phyloP scores from a whole-genome alignment of 2,113 vertebrate species.

The Saguinus midas region DNA sequence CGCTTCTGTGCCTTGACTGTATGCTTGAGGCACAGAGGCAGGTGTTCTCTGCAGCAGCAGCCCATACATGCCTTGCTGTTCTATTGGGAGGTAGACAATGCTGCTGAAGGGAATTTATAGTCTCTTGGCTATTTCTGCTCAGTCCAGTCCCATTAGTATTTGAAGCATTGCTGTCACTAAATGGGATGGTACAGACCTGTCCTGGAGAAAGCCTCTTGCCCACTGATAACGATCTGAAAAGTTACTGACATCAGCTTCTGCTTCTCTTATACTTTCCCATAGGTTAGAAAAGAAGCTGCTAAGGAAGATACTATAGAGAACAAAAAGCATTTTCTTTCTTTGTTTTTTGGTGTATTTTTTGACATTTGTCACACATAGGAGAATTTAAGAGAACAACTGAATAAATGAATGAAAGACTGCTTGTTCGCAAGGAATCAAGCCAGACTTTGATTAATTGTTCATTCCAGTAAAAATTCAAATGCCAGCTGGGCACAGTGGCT shows the following conservation, averaged over 20 bases:
- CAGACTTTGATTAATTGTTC: not conserved
- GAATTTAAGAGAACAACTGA: constrained; percentile 16
- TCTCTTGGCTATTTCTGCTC: not conserved
- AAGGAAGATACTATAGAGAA: not conserved
- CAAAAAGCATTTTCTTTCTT: not conserved
- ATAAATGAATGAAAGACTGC: not conserved
- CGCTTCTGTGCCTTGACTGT: not conserved
- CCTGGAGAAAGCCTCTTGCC: not conserved
- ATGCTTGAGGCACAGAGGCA: not conserved
- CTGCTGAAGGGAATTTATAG: not conserved
- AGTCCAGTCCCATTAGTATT: not conserved
- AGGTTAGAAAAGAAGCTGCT: not conserved
- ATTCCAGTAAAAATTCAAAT: not conserved
- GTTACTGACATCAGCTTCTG: not conserved
- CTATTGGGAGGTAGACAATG: not conserved
- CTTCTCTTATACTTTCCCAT: not conserved
- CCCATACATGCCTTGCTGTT: not conserved
- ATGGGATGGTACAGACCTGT: not conserved
- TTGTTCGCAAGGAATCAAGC: not conserved
- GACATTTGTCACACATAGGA: not conserved
- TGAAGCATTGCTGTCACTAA: not conserved
- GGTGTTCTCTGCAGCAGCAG: not conserved
- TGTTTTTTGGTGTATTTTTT: not conserved
- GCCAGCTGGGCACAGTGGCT: no score
- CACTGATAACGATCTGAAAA: not conserved